A percentile compares a stretch with the other conserved stretches of the same genome.
Evolutionary conservation across 2,888 invertebrate species (phyloP).

Genomic region (Mylabris sibirica): DNA sequence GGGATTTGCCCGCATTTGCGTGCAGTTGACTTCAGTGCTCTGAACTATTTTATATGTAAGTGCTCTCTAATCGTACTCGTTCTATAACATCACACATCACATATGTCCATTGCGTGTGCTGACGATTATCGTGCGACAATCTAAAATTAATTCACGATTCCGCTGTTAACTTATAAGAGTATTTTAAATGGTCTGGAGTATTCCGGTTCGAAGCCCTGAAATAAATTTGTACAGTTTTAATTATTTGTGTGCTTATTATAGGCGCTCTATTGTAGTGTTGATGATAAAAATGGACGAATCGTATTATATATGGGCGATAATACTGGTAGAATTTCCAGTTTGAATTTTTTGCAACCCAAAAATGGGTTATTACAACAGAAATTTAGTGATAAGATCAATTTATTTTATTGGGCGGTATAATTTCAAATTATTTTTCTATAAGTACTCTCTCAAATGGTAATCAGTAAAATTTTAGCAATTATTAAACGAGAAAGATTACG

Average conservation of each 20-base stretch:
- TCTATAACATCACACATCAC: no score
- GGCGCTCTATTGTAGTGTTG: slow-evolving; percentile 60
- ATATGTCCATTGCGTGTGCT: no score
- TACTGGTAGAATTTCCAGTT: slow-evolving; percentile 63
- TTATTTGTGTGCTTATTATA: neutral
- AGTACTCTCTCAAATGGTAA: neutral
- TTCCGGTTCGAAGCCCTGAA: no score
- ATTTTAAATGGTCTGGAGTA: no score
- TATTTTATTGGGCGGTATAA: slow-evolving; percentile 69
- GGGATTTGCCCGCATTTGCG: no score
- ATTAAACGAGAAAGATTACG: slow-evolving; percentile 62
- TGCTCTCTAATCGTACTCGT: no score
- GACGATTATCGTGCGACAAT: no score
- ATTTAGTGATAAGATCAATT: slow-evolving; percentile 64
- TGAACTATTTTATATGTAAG: no score
- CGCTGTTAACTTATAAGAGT: no score
- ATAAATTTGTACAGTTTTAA: no score
- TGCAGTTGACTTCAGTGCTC: no score
- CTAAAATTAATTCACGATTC: no score
- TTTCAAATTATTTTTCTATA: neutral
- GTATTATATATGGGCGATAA: slow-evolving; percentile 67
- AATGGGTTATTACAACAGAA: slow-evolving; percentile 64
- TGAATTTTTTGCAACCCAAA: slow-evolving; percentile 66
- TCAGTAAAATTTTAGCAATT: slow-evolving; percentile 63
- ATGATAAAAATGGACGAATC: slow-evolving; percentile 52